These are phyloP conservation scores for Drosophila aff. DNA, from an alignment of 1,140 invertebrate species.

Conservation along the genomic window DNA sequence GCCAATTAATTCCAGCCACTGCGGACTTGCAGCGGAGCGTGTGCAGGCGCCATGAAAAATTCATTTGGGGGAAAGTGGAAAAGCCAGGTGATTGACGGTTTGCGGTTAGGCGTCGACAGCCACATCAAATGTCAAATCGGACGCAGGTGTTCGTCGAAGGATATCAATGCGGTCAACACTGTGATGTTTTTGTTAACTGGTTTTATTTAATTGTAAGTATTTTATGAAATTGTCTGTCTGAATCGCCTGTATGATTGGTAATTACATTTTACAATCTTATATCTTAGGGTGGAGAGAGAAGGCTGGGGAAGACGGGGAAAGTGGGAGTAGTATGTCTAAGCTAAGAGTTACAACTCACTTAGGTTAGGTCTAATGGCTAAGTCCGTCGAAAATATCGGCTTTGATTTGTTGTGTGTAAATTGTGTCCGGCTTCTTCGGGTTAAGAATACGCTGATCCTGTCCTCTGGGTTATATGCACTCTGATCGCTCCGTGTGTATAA, in stretches of 20 bases:
- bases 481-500: conserved; percentile 19
- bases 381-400: conserved; percentile 28
- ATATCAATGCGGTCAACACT: conserved; percentile 8
- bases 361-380: conserved; percentile 59
- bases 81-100: conserved; percentile 72
- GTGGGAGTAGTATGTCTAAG: conserved; percentile 23
- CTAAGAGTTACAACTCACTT: conserved; percentile 58
- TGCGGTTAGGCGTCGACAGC: conserved; percentile 70
- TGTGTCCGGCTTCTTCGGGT: conserved; percentile 27
- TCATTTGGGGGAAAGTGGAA: conserved; percentile 46
- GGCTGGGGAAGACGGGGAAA: background rate
- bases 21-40: conserved; percentile 21
- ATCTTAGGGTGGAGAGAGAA: conserved; percentile 24
- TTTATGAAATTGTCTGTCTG: conserved; percentile 72
- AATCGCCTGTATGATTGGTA: conserved; percentile 71
- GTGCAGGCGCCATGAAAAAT: conserved; percentile 60
- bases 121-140: conserved; percentile 51
- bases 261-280: conserved; percentile 81
- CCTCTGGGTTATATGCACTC: conserved; percentile 21
- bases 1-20: conserved; percentile 61
- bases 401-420: conserved; percentile 43
- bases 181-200: conserved; percentile 65
- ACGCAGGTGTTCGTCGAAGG: conserved; percentile 63
- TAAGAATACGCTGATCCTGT: conserved; percentile 26
- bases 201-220: conserved; percentile 77